Conservation (phyloP, 37 sponge, comb jelly and placozoan species). For the Dysidea cf. avara region DNA sequence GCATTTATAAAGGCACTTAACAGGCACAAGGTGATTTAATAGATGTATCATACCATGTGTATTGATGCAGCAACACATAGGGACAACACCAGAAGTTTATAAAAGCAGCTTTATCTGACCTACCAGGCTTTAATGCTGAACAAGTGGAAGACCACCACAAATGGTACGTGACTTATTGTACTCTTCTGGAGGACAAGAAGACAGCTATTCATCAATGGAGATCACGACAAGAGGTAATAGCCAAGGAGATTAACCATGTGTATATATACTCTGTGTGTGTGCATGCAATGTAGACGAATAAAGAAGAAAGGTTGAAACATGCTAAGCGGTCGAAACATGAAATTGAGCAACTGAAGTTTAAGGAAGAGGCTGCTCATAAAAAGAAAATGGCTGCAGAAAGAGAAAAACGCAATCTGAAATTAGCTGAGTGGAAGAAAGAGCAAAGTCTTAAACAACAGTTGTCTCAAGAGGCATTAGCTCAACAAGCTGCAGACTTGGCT, state of each 20-base stretch:
- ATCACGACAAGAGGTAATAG: slow-evolving; percentile 48
- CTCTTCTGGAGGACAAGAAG: slow-evolving; percentile 68
- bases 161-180: slow-evolving; percentile 77
- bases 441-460: slow-evolving; percentile 3
- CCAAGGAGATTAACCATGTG: background rate
- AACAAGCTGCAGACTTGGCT: background rate
- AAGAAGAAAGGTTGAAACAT: background rate
- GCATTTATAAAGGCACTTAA: slow-evolving; percentile 53
- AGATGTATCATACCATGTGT: no score
- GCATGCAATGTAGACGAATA: background rate
- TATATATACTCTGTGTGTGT: background rate
- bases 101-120: slow-evolving; percentile 36
- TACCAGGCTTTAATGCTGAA: slow-evolving; percentile 63
- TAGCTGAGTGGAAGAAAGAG: slow-evolving; percentile 8
- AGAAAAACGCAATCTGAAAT: slow-evolving; percentile 1
- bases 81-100: slow-evolving; percentile 20
- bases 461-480: background rate
- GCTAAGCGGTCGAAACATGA: background rate
- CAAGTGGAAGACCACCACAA: slow-evolving; percentile 68
- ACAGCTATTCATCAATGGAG: slow-evolving; percentile 82
- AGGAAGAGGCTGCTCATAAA: no score
- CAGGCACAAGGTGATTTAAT: slow-evolving; percentile 26
- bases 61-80: background rate
- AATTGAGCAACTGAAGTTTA: background rate
- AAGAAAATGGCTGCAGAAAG: no score